These are phyloP conservation scores for Druon quercuslanigerum DNA, from an alignment of 1,140 invertebrate genomes.

Conservation along the genomic window DNA sequence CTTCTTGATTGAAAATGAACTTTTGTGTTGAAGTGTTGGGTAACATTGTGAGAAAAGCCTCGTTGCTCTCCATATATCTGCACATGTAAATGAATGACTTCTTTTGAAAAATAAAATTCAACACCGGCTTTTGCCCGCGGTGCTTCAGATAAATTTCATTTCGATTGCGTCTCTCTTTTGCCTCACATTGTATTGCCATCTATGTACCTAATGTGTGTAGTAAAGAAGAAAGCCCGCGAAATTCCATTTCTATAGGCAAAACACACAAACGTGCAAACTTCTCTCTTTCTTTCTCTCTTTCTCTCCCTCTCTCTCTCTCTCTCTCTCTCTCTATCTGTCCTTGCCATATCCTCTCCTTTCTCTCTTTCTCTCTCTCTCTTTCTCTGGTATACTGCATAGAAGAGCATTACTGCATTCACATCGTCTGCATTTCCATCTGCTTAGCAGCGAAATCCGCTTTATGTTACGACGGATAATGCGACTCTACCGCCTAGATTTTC, in stretches of 20 bases:
- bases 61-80: too few relatives aligned
- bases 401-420: constrained; percentile 65
- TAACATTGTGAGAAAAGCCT: too few relatives aligned
- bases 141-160: constrained; percentile 30
- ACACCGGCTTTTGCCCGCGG: constrained; percentile 8
- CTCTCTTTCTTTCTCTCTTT: constrained; percentile 11
- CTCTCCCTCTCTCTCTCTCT: constrained; percentile 13
- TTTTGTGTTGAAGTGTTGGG: too few relatives aligned
- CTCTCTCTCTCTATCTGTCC: constrained; percentile 33
- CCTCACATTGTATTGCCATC: constrained; percentile 19
- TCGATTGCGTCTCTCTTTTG: constrained; percentile 9
- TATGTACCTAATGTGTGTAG: constrained; percentile 15
- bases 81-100: too few relatives aligned
- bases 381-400: constrained; percentile 39
- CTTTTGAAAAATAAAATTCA: background rate
- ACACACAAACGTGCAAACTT: constrained; percentile 20
- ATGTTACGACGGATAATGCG: constrained; percentile 64
- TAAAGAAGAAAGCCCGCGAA: constrained; percentile 24
- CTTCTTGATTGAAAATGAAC: too few relatives aligned
- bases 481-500: constrained; percentile 46
- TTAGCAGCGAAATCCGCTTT: constrained; percentile 71
- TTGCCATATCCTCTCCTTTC: constrained; percentile 27
- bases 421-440: constrained; percentile 70
- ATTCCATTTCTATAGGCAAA: constrained; percentile 39
- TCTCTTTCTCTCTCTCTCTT: constrained; percentile 33